Evolutionary conservation across 2,888 invertebrate genomes (phyloP).

Genomic region (Pristionchus entomophagus): DNA sequence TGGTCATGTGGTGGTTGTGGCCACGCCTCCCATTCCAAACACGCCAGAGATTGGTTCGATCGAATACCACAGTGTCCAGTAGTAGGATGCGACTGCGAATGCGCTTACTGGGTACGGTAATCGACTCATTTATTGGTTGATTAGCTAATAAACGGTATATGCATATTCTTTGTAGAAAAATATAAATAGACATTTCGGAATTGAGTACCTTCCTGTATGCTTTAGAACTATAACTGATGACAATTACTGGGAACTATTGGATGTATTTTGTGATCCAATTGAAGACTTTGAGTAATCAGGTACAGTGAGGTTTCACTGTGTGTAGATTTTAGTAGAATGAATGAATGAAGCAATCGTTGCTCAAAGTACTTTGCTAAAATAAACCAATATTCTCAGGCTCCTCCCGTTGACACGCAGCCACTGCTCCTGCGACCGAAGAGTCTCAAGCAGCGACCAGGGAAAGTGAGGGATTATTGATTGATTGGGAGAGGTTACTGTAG

Average conservation of each 20-base stretch:
- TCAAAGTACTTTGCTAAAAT: too few species aligned
- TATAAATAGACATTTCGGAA: too few species aligned
- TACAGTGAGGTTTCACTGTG: background rate
- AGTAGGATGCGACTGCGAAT: conserved; percentile 38
- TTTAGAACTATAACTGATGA: too few species aligned
- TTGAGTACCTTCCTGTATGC: too few species aligned
- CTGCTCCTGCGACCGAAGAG: conserved; percentile 43
- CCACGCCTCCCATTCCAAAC: conserved; percentile 58
- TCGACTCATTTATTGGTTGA: too few species aligned
- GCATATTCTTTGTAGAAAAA: background rate
- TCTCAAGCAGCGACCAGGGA: conserved; percentile 17
- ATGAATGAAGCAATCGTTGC: background rate
- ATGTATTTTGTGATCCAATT: too few species aligned
- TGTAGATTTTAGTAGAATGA: background rate
- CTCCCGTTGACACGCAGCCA: background rate
- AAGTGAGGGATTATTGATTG: conserved; percentile 27
- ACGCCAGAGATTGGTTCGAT: conserved; percentile 54
- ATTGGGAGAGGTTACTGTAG: background rate
- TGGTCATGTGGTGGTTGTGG: conserved; percentile 56
- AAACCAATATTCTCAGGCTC: background rate
- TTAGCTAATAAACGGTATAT: background rate
- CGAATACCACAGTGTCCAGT: conserved; percentile 39
- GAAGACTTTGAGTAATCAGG: background rate
- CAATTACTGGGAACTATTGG: too few species aligned
- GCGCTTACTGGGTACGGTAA: conserved; percentile 39